Evolutionary conservation across 2,797 vertebrate species (phyloP), one percentile per base, ranked within the genome.

Genomic region (Scleropages formosus): DNA sequence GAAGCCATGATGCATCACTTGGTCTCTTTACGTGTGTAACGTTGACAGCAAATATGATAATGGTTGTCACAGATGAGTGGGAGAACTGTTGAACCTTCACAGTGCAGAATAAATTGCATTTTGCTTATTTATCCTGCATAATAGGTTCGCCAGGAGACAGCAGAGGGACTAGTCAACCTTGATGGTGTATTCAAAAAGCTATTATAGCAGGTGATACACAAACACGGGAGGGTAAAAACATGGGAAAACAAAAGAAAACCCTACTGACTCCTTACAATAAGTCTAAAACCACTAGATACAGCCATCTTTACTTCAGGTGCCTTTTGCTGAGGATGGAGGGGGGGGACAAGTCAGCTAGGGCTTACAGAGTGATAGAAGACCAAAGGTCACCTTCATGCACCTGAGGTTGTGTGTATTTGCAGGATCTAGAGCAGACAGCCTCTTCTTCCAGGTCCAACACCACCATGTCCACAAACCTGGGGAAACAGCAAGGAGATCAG

Each of bases 1-100:
- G 88, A 84, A 86, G 86, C 90, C 87, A 90, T 76, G 80, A 84
- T 87, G 84, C 89, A 92, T 93, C 91, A 92, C 89, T 86, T 87
- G 20, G 87, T 89, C 90, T 90, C 84, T 88, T 90, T 92, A 87
- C 80, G 86, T 92, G 89, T 92, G 87, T 92, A 92, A 93, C 88
- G 83, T 87, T 92, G 93, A 94, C 93, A 93, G 92, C 91, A 86
- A 89, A 91, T 93, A 94, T 94, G 92, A 94, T 94, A 93, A 94
- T 91, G 87, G 87, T 88, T 89, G 91, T 93, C 92, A 92, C 93
- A 93, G 91, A 89, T 90, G 92, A 91, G 90, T 83, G 89, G 85
- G 83, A 90, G 84, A 92, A 87, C 89, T 86, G 88, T 85, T 90
- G 86, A 90, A 89, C 89, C 91, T 89, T 91, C 88, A 89, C 88